Percentiles rank a stretch among this genome's conserved stretches.
Evolutionary conservation across 2,113 vertebrate species (phyloP).

Genomic region (Neomonachus schauinslandi): DNA sequence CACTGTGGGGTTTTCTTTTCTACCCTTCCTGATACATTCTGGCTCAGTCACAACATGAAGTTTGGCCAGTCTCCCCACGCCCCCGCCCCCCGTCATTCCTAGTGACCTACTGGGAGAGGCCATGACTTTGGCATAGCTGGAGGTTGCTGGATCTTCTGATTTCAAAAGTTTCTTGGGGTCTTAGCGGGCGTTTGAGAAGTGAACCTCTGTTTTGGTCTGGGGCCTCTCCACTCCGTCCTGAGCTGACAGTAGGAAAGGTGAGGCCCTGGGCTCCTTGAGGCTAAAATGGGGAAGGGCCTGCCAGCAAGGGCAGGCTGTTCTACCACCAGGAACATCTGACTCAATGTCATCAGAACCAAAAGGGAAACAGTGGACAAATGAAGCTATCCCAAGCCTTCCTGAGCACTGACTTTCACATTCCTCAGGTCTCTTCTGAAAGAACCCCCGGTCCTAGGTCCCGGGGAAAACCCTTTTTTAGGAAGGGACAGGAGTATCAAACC

Average conservation of each 20-base stretch:
- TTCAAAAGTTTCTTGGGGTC: background rate
- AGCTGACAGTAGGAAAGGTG: background rate
- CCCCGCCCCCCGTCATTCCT: background rate
- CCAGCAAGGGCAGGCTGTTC: background rate
- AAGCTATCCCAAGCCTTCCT: background rate
- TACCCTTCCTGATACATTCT: background rate
- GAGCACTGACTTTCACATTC: rapidly evolving
- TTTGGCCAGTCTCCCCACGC: background rate
- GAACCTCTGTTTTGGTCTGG: background rate
- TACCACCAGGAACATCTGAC: background rate
- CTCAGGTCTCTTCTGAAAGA: background rate
- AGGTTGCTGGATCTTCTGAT: background rate
- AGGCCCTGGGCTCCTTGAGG: background rate
- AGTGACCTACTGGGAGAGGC: background rate
- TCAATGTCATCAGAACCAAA: background rate
- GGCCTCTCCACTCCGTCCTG: background rate
- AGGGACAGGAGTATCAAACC: background rate
- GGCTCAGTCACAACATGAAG: background rate
- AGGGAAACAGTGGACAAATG: background rate
- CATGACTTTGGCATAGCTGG: background rate
- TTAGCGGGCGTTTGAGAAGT: background rate
- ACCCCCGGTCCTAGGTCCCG: background rate
- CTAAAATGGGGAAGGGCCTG: background rate
- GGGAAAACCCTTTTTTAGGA: background rate
- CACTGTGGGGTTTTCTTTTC: background rate